Evolutionary conservation across 2,888 invertebrate genomes (phyloP), one percentile per base, ranked within the genome.

Genomic region (Epinotia nisella): DNA sequence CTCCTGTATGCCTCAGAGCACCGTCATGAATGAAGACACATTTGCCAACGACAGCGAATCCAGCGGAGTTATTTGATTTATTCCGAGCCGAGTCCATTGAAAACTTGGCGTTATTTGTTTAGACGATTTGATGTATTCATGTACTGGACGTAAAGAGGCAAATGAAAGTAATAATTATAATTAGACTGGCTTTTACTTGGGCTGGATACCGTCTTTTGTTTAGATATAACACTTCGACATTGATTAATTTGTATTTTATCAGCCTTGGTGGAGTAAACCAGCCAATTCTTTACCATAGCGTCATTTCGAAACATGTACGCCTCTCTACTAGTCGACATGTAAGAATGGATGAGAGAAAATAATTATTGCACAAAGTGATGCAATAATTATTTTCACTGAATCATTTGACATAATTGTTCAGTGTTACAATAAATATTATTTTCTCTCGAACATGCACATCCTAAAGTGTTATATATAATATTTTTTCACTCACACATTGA

Each of bases 21-120:
- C 84, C 85, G 85, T 87, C 90, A 91, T 92, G 93, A 92, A 92
- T 92, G 92, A 90, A 92, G 92, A 90, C 90, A 89, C 92, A 91
- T 91, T 92, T 91, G 91, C 92, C 90, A 91, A 85, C 89, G 89
- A 91, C 90, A 88, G 88, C 83, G 85, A 83, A 89, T 86, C 85
- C 87, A 84, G 83, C 79, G 78, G 85, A 87, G 87, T 88, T 91
- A 91, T 92, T 91, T 91, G 91, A 91, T 92, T 91, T 91, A 91
- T 91, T 88, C 87, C 82, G 77, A 87, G 87, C 83, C 77, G 78
- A 80, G 85, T 82, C 89, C 86, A 90, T 90, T 91, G 90, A 89
- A 90, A 88, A 87, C 86, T 87, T 69, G 10, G 58, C 19, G 64
- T 64, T 73, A 73, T 73, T 73, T 73, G 59, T 72, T 67, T 72